These are phyloP conservation scores for Hylomyscus alleni DNA, from an alignment of 2,797 vertebrate genomes.

Conservation along the genomic window DNA sequence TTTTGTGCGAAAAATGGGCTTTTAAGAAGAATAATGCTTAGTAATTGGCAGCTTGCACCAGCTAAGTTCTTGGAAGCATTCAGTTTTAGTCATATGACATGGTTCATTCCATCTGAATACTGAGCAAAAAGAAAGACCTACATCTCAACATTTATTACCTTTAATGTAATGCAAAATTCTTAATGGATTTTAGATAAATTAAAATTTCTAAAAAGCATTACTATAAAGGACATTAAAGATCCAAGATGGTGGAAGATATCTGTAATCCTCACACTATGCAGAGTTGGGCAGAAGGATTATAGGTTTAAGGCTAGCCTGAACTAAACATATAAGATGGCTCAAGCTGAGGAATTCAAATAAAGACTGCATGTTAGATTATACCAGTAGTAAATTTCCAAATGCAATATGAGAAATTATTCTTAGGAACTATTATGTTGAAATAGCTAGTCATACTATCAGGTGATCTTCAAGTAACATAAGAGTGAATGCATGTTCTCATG, in stretches of 20 bases:
- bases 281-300: no score
- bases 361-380: background rate
- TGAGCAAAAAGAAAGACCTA: background rate
- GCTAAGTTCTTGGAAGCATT: constrained; percentile 53
- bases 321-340: background rate
- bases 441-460: background rate
- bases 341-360: constrained; percentile 2
- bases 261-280: background rate
- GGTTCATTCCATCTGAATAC: constrained; percentile 52
- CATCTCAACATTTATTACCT: constrained; percentile 27
- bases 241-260: background rate
- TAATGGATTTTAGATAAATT: background rate
- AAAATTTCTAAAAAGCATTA: background rate
- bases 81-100: constrained; percentile 17
- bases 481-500: background rate
- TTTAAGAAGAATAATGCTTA: constrained; percentile 68
- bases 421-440: constrained; percentile 15
- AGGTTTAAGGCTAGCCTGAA: background rate
- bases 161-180: constrained; percentile 5
- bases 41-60: constrained; percentile 48
- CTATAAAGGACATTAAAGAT: constrained; percentile 14
- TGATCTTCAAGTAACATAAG: constrained; percentile 19
- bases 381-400: constrained; percentile 16
- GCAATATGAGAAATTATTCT: background rate
- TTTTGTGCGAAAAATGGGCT: constrained; percentile 25